phyloP scores from a whole-genome alignment of 2,797 vertebrate species.

The Ctenosaura bakeri region DNA sequence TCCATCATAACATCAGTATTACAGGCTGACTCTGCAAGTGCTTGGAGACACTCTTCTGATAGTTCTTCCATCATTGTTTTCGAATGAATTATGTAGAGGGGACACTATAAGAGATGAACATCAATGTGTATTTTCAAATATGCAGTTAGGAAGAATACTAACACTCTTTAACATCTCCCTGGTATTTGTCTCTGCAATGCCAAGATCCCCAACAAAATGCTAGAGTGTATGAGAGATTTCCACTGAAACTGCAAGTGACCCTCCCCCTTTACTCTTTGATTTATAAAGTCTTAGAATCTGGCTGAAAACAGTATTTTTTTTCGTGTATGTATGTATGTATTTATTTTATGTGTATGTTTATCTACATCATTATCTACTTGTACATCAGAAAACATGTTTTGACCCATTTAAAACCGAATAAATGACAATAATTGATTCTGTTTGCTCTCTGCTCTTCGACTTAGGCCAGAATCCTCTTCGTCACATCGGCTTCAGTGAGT shows the following conservation, averaged over 20 bases:
- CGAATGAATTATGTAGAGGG: background rate
- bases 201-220: background rate
- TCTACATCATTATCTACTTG: background rate
- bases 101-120: background rate
- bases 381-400: no score
- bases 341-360: background rate
- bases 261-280: background rate
- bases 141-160: background rate
- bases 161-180: background rate
- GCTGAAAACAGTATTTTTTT: background rate
- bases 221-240: background rate
- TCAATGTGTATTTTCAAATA: background rate
- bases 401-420: background rate
- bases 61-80: background rate
- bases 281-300: background rate
- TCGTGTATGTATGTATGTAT: background rate
- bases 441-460: background rate
- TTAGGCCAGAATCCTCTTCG: background rate
- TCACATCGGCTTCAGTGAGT: background rate
- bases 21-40: no score
- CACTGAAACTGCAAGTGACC: background rate
- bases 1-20: background rate
- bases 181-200: background rate
- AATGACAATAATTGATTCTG: background rate
- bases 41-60: background rate